These are phyloP conservation scores for Caerostris extrusa DNA, from an alignment of 1,140 invertebrate species.

Conservation along the genomic window DNA sequence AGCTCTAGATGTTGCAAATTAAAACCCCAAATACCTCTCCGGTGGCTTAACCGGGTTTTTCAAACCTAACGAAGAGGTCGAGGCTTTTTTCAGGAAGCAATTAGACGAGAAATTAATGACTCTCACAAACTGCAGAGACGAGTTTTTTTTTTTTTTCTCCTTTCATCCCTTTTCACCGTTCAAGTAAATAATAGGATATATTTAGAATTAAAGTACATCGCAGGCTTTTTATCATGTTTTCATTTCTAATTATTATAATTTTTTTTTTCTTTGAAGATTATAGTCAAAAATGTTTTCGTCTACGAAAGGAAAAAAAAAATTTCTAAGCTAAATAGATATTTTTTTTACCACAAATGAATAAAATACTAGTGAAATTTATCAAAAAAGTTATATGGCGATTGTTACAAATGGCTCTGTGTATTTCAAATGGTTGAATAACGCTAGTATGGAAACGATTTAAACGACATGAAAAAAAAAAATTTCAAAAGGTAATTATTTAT, in stretches of 20 bases:
- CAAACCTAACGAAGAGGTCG: neutral
- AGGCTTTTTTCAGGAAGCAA: neutral
- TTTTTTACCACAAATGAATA: too few relatives aligned
- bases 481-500: too few relatives aligned
- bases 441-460: too few relatives aligned
- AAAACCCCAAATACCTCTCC: neutral
- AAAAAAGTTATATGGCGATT: too few relatives aligned
- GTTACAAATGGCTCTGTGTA: too few relatives aligned
- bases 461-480: too few relatives aligned
- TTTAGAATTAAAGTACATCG: neutral
- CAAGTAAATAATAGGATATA: neutral
- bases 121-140: neutral
- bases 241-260: too few relatives aligned
- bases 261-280: neutral
- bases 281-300: neutral
- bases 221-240: too few relatives aligned
- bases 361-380: too few relatives aligned
- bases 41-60: neutral
- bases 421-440: too few relatives aligned
- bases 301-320: too few relatives aligned
- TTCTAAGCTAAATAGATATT: too few relatives aligned
- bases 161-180: neutral
- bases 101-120: slow-evolving; percentile 8
- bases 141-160: neutral
- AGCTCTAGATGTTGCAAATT: neutral